phyloP scores from a whole-genome alignment of 2,888 invertebrate genomes.

The Dolomedes plantarius region DNA sequence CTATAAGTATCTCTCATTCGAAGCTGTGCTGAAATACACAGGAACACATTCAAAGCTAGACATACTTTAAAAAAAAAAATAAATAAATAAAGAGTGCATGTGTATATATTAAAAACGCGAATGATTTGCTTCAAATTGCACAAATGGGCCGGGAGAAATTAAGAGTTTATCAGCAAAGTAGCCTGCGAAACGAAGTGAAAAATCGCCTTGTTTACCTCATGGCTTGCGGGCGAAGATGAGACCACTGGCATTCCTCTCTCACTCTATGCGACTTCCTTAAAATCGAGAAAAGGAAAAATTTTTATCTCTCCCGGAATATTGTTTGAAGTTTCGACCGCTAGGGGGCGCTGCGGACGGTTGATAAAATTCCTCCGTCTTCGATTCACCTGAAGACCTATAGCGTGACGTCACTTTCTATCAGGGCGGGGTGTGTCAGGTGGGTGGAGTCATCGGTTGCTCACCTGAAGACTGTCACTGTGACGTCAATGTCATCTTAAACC shows the following conservation, averaged over 20 bases:
- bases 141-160: too few species aligned
- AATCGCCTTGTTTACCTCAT: constrained; percentile 45
- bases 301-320: constrained; percentile 26
- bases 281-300: constrained; percentile 38
- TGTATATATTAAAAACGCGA: too few species aligned
- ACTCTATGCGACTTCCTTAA: constrained; percentile 17
- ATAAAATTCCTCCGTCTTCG: constrained; percentile 27
- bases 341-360: constrained; percentile 32
- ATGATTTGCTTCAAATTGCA: too few species aligned
- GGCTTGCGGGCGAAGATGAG: constrained; percentile 26
- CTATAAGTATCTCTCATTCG: too few species aligned
- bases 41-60: too few species aligned
- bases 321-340: constrained; percentile 27
- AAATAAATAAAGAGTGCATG: too few species aligned
- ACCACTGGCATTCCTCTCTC: constrained; percentile 48
- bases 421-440: background rate
- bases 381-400: constrained; percentile 56
- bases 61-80: too few species aligned
- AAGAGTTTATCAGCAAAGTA: too few species aligned
- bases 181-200: background rate
- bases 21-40: too few species aligned
- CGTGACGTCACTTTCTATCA: background rate
- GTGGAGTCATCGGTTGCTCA: background rate
- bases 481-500: background rate
- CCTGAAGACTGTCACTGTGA: constrained; percentile 1